Evolutionary conservation across 2,113 vertebrate species (phyloP).

Genomic region (Seriola rivoliana): DNA sequence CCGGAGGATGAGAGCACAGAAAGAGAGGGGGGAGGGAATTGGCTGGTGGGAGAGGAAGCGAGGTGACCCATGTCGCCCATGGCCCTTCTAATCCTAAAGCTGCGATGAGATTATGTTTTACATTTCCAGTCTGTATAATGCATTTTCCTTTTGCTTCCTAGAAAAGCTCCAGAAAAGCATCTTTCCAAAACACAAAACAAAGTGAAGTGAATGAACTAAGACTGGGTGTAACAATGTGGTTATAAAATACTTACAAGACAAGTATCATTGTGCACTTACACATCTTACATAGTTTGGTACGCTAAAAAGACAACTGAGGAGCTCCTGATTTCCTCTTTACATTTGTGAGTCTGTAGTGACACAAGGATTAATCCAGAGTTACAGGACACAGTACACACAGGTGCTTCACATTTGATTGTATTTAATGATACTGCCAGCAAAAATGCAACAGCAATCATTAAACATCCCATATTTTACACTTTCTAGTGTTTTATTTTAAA

Average conservation of each 20-base stretch:
- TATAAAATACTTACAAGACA: not conserved
- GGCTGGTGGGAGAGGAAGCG: slow-evolving; percentile 59
- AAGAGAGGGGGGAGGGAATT: not conserved
- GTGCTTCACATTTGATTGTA: slow-evolving; percentile 15
- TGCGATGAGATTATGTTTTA: slow-evolving; percentile 30
- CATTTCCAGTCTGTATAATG: not conserved
- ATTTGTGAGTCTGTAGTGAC: slow-evolving; percentile 7
- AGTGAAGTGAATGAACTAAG: not conserved
- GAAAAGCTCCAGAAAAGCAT: slow-evolving; percentile 4
- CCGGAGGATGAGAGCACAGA: slow-evolving; percentile 46
- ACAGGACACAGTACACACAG: slow-evolving; percentile 15
- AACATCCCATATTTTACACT: too few relatives aligned
- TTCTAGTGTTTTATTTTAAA: too few relatives aligned
- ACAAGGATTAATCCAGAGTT: not conserved
- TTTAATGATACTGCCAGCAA: slow-evolving; percentile 15
- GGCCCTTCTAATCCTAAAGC: slow-evolving; percentile 42
- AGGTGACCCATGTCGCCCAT: slow-evolving; percentile 39
- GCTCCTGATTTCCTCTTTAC: not conserved
- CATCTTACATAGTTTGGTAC: not conserved
- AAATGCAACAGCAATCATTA: slow-evolving; percentile 1
- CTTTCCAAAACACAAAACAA: not conserved
- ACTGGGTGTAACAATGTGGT: not conserved
- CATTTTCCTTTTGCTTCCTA: slow-evolving; percentile 1
- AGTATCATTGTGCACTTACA: not conserved
- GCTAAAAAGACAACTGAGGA: not conserved